These are phyloP conservation scores for Anthophora plumipes DNA, from an alignment of 2,888 invertebrate species.

Conservation along the genomic window DNA sequence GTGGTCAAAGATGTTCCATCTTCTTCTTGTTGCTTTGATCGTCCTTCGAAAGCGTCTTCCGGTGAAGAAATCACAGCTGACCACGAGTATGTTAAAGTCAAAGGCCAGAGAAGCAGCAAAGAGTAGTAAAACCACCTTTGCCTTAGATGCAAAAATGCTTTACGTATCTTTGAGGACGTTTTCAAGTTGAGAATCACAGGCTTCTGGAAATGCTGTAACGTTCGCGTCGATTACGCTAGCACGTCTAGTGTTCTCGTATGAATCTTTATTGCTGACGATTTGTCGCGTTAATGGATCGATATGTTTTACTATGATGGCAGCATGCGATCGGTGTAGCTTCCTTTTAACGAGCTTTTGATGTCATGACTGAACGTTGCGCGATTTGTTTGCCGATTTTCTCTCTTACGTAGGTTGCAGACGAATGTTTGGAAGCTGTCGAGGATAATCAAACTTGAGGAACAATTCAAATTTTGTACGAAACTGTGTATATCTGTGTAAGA, in stretches of 20 bases:
- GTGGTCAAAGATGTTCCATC: constrained; percentile 27
- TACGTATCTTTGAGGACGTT: constrained; percentile 52
- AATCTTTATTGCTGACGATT: constrained; percentile 37
- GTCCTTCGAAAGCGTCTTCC: constrained; percentile 13
- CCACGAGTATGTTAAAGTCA: constrained; percentile 49
- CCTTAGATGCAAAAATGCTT: constrained; percentile 64
- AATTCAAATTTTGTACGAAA: background rate
- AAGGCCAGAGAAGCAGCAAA: constrained; percentile 31
- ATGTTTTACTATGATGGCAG: background rate
- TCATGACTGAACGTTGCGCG: background rate
- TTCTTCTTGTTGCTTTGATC: constrained; percentile 26
- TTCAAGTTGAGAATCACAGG: constrained; percentile 33
- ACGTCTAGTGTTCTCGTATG: background rate
- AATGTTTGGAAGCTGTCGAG: background rate
- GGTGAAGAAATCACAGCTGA: constrained; percentile 22
- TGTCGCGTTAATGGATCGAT: constrained; percentile 39
- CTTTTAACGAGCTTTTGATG: constrained; percentile 24
- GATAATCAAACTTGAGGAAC: background rate
- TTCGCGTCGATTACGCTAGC: constrained; percentile 6
- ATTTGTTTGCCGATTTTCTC: background rate
- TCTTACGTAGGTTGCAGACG: background rate
- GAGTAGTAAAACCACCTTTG: constrained; percentile 67
- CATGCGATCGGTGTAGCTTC: constrained; percentile 4
- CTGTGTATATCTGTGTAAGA: no score
- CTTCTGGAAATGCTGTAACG: background rate